Evolutionary conservation across 2,113 vertebrate genomes (phyloP), one percentile per base, ranked within the genome.

Genomic region (Entelurus aequoreus): DNA sequence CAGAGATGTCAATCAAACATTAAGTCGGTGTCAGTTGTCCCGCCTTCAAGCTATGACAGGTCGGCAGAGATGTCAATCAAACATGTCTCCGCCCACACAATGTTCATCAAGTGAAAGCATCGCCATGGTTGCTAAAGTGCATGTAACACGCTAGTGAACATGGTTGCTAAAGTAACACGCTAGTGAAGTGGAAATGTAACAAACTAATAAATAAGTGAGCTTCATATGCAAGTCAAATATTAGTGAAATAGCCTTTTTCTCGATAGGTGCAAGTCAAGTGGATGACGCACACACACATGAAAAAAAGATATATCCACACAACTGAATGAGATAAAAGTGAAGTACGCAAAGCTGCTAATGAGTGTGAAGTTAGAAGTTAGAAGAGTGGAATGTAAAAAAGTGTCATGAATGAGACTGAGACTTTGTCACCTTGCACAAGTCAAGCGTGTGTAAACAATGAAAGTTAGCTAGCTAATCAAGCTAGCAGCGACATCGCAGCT

Each of bases 401-500:
- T 16, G 35, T 53, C 35, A 6, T 21, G 4, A 10, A 6, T 36
- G 13, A 38, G 28, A 28, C 28, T 42, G 42, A 46, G 42, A 53
- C 28, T 53, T 53, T 5, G 9, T 7, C 3, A 54, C 66, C 65
- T 72, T 50, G 55, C 65, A 60, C 76, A 65, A 78, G 58, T 85
- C 76, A 78, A 74, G 80, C 84, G 71, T 85, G 82, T 83, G 77
- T 86, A 82, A 84, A 87, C 80, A 86, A 81, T 81, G 77, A 74
- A 86, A 83, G 57, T 80, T 76, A 76, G 81, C 78, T 58, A 78
- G 84, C 79, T 86, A 88, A 85, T 86, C 76, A 86, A 70, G 81
- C 84, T 88, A 88, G 82, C 86, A 21, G 57, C 79, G 36, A 16
- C 8, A 15, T 68, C 66, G 59, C 74, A 61, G 47, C 47, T 19